Conservation (phyloP, 2,888 invertebrate genomes). For the Venustoraphidia nigricollis region DNA sequence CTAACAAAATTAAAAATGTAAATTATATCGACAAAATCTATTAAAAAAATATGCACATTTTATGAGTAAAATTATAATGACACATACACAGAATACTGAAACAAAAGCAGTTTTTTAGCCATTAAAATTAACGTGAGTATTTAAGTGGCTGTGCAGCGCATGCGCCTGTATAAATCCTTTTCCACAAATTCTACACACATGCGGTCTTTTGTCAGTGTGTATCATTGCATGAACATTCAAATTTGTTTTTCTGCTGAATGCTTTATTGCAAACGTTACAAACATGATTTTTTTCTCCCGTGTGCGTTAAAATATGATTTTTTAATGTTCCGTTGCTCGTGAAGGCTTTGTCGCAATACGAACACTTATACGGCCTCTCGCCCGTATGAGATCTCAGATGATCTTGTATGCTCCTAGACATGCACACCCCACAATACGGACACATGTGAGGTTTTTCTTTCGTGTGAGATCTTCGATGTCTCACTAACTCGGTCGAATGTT, state of each 20-base stretch:
- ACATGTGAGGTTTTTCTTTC: slow-evolving; percentile 12
- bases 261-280: slow-evolving; percentile 7
- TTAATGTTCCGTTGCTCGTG: neutral
- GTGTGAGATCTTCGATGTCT: slow-evolving; percentile 15
- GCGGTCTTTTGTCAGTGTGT: slow-evolving; percentile 7
- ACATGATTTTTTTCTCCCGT: slow-evolving; percentile 7
- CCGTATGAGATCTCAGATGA: slow-evolving; percentile 3
- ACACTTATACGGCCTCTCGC: slow-evolving; percentile 6
- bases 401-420: slow-evolving; percentile 9
- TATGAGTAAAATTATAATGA: too few relatives aligned
- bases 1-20: too few relatives aligned
- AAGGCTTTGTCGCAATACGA: slow-evolving; percentile 5
- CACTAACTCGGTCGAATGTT: slow-evolving; percentile 14
- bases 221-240: slow-evolving; percentile 7
- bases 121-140: slow-evolving; percentile 1
- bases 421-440: slow-evolving; percentile 14
- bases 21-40: too few relatives aligned
- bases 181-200: slow-evolving; percentile 7
- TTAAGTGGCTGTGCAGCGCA: slow-evolving; percentile 5
- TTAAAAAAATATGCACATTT: too few relatives aligned
- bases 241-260: slow-evolving; percentile 7
- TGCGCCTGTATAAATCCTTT: slow-evolving; percentile 8
- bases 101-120: too few relatives aligned
- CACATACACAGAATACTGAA: too few relatives aligned
- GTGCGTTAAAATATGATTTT: slow-evolving; percentile 6